Evolutionary conservation across 92 coral and sea anemone species (phyloP), one percentile per base, ranked within the genome.

Genomic region (Siderastrea radians): DNA sequence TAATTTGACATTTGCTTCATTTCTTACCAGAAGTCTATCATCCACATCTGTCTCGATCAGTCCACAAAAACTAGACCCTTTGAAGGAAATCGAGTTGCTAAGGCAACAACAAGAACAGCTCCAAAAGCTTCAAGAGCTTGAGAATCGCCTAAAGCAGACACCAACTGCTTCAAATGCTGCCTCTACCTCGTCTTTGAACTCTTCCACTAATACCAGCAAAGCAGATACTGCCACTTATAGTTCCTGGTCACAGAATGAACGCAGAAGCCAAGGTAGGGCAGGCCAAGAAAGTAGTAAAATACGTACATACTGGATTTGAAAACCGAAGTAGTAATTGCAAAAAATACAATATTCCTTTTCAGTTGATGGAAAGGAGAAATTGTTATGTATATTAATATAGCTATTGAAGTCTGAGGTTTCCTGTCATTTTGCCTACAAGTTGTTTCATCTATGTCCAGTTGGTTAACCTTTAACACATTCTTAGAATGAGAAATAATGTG

Each of bases 51-150:
- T 54, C 48, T 54, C 78, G 17, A 17, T 82, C 47, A 55, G 78
- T 68, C 82, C 90, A 60, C 60, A 81, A 9, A 96, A 93, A 74
- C 72, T 90, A 15, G 85, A 93, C 59, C 89, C 94, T 5, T 87
- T 91, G 53, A 77, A 88, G 79, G 97, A 97, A 88, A 92, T 97
- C 12, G 93, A 95, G 75, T 75, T 97, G 49, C 89, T 97, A 44
- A 93, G 91, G 68, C 84, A 84, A 65, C 99, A 97, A 81, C 98
- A 96, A 47, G 90, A 92, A 78, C 99, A 97, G 73, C 93, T 97
- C 69, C 88, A 92, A 77, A 90, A 95, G 63, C 93, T 97, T 52
- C 88, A 96, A 80, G 72, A 90, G 67, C 73, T 97, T 45, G 99
- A 91, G 79, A 84, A 72, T 49, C 78, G 75, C 15, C 10, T 76